Percentiles rank a stretch among this genome's conserved stretches.
Evolutionary conservation across 2,888 invertebrate species (phyloP).

Genomic region (Sarcophaga subvicina): DNA sequence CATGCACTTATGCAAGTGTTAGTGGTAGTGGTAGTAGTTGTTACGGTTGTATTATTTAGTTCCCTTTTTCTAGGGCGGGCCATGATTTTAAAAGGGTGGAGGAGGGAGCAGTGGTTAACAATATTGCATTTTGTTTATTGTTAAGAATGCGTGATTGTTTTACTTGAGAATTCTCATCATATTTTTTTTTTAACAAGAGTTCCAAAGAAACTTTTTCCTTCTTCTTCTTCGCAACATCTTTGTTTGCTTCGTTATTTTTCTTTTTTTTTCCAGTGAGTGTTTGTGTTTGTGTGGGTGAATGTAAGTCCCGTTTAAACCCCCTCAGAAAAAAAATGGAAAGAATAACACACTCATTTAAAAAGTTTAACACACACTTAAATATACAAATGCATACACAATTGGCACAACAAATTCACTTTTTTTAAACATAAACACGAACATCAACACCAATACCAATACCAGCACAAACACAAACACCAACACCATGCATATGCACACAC

Average conservation of each 20-base stretch:
- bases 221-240: too few relatives aligned
- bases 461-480: slow-evolving; percentile 10
- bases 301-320: neutral
- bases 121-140: slow-evolving; percentile 50
- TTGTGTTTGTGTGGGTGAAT: neutral
- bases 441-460: slow-evolving; percentile 20
- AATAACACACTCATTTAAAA: neutral
- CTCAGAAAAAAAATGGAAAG: neutral
- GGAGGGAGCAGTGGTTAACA: too few relatives aligned
- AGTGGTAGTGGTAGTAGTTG: too few relatives aligned
- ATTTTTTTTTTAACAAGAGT: neutral
- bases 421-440: slow-evolving; percentile 14
- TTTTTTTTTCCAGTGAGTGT: neutral
- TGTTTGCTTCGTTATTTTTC: too few relatives aligned
- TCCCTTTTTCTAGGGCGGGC: too few relatives aligned
- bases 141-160: slow-evolving; percentile 64
- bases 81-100: too few relatives aligned
- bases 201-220: neutral
- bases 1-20: too few relatives aligned
- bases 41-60: too few relatives aligned
- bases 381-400: slow-evolving; percentile 28
- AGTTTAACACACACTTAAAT: slow-evolving; percentile 21
- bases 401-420: neutral
- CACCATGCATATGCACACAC: neutral
- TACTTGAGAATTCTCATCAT: slow-evolving; percentile 33